Evolutionary conservation across 1,140 invertebrate genomes (phyloP).

Genomic region (Rhopalosiphum maidis): DNA sequence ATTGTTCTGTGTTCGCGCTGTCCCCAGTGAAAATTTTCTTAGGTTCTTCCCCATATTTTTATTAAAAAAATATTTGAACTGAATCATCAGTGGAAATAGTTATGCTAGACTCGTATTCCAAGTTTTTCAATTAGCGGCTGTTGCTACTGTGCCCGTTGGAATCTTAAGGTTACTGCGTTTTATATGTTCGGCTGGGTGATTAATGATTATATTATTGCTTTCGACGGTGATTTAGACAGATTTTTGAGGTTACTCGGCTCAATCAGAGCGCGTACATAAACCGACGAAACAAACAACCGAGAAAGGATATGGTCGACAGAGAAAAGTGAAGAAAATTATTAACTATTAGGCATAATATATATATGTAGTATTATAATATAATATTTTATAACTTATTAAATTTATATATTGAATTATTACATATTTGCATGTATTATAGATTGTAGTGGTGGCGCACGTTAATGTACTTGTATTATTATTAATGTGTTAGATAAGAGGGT

Average conservation of each 20-base stretch:
- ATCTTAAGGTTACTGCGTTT: neutral
- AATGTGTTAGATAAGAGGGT: neutral
- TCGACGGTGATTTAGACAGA: conserved; percentile 1
- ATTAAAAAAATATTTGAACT: neutral
- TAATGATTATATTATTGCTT: conserved; percentile 5
- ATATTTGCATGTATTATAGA: neutral
- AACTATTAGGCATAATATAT: neutral
- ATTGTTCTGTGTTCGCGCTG: neutral
- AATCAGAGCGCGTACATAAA: conserved; percentile 16
- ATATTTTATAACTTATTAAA: neutral
- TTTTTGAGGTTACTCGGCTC: conserved; percentile 32
- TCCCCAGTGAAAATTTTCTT: neutral
- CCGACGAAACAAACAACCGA: neutral
- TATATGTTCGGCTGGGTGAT: neutral
- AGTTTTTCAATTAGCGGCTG: neutral
- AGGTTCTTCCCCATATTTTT: neutral
- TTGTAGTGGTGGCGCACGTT: neutral
- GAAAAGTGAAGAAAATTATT: neutral
- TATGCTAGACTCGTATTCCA: neutral
- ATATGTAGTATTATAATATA: neutral
- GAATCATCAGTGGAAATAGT: neutral
- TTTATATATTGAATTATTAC: neutral
- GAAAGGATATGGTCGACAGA: neutral
- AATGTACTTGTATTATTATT: neutral
- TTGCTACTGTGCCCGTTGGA: neutral